Conservation (phyloP, 2,888 invertebrate genomes). For the Pachycephus smyrnensis region DNA sequence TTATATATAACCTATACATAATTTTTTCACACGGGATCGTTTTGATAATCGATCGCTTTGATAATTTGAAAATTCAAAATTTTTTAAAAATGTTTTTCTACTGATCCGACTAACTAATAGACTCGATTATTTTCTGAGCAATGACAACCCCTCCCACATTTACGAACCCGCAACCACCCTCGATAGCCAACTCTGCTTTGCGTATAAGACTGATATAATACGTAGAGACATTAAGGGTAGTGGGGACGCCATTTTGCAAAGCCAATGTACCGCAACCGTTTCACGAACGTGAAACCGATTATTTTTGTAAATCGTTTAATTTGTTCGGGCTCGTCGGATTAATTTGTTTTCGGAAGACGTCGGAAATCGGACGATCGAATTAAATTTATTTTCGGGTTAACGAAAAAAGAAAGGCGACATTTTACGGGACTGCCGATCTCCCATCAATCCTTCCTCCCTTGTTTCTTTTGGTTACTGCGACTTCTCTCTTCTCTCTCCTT, state of each 20-base stretch:
- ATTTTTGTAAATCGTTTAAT: slow-evolving; percentile 45
- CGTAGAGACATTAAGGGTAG: background rate
- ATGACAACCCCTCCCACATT: too few species aligned
- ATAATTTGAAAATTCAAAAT: too few species aligned
- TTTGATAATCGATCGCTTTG: too few species aligned
- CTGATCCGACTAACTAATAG: slow-evolving; percentile 34
- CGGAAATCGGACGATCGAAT: slow-evolving; percentile 10
- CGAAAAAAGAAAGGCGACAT: background rate
- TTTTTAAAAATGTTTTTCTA: too few species aligned
- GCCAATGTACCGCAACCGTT: slow-evolving; percentile 27
- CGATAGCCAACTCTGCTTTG: too few species aligned
- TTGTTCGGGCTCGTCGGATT: slow-evolving; percentile 27
- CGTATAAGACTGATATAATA: background rate
- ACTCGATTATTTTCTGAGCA: slow-evolving; percentile 34
- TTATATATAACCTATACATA: too few species aligned
- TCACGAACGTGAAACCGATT: slow-evolving; percentile 27
- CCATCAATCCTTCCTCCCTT: too few species aligned
- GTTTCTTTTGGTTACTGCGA: too few species aligned
- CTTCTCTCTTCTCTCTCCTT: too few species aligned
- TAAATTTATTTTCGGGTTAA: slow-evolving; percentile 8
- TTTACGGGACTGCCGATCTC: too few species aligned
- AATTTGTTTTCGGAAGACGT: slow-evolving; percentile 17
- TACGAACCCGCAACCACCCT: too few species aligned
- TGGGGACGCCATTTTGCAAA: slow-evolving; percentile 17
- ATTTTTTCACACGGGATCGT: too few species aligned